These are phyloP conservation scores for Gymnorhina tibicen DNA, from an alignment of 2,113 vertebrate species.

Conservation along the genomic window DNA sequence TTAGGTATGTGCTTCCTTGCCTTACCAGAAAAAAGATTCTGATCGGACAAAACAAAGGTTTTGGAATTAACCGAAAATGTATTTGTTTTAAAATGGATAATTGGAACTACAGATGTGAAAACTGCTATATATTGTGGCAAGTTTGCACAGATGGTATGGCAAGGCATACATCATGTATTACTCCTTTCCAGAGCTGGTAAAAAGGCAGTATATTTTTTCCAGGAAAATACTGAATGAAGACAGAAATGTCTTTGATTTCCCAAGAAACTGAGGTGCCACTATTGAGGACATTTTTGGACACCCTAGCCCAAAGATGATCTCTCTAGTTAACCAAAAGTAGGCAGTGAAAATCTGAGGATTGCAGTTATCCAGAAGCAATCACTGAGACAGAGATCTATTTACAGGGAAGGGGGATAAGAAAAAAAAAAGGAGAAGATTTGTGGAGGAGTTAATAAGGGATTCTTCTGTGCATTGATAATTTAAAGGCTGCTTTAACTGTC, in stretches of 20 bases:
- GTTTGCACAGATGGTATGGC: background rate
- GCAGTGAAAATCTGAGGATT: background rate
- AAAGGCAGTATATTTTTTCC: background rate
- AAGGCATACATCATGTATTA: background rate
- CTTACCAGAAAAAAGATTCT: background rate
- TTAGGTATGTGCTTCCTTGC: background rate
- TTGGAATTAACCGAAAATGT: background rate
- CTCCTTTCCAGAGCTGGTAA: background rate
- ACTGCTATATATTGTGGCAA: background rate
- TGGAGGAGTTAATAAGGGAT: background rate
- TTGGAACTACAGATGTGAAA: constrained; percentile 3
- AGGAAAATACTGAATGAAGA: background rate
- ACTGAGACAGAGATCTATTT: background rate
- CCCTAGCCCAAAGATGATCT: background rate
- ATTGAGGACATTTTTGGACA: background rate
- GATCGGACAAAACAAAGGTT: background rate
- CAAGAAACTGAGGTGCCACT: background rate
- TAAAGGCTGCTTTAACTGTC: background rate
- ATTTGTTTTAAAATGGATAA: background rate
- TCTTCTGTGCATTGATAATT: background rate
- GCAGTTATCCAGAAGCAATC: background rate
- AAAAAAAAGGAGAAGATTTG: background rate
- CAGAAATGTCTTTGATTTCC: constrained; percentile 10
- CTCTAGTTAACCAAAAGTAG: background rate
- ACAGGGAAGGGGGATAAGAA: background rate